phyloP scores from a whole-genome alignment of 2,888 invertebrate species.

The Brachypalpus laphriformis region DNA sequence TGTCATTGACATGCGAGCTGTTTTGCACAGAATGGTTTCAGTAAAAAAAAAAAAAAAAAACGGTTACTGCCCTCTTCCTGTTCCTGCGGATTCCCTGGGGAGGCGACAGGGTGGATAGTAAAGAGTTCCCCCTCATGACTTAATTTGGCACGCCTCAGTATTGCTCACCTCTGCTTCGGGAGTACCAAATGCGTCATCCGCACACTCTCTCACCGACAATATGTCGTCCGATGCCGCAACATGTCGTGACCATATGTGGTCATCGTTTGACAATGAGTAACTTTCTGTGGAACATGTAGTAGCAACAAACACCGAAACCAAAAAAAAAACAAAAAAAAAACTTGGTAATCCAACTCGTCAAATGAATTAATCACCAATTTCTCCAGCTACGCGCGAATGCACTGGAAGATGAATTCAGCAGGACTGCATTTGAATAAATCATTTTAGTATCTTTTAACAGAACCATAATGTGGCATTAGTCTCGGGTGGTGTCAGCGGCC shows the following conservation, averaged over 20 bases:
- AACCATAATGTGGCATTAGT: background rate
- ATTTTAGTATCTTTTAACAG: constrained; percentile 10
- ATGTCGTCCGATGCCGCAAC: constrained; percentile 28
- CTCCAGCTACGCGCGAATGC: background rate
- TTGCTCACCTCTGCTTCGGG: constrained; percentile 65
- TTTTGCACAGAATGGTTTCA: constrained; percentile 45
- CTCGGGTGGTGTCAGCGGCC: background rate
- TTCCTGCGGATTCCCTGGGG: background rate
- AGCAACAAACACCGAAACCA: background rate
- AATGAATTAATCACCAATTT: background rate
- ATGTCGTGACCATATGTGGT: constrained; percentile 52
- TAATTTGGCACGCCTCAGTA: constrained; percentile 69
- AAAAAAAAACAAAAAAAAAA: background rate
- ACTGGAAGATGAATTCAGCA: background rate
- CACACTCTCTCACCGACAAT: constrained; percentile 1
- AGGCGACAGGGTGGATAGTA: constrained; percentile 28
- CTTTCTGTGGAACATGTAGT: constrained; percentile 1
- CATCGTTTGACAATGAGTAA: constrained; percentile 52
- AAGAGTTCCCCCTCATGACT: constrained; percentile 61
- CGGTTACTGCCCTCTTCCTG: constrained; percentile 1
- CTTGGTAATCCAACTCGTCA: background rate
- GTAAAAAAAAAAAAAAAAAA: background rate
- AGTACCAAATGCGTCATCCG: constrained; percentile 57
- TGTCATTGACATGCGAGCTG: constrained; percentile 72
- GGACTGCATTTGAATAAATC: constrained; percentile 28